phyloP scores from a whole-genome alignment of 2,113 vertebrate genomes.

The Sapajus apella region DNA sequence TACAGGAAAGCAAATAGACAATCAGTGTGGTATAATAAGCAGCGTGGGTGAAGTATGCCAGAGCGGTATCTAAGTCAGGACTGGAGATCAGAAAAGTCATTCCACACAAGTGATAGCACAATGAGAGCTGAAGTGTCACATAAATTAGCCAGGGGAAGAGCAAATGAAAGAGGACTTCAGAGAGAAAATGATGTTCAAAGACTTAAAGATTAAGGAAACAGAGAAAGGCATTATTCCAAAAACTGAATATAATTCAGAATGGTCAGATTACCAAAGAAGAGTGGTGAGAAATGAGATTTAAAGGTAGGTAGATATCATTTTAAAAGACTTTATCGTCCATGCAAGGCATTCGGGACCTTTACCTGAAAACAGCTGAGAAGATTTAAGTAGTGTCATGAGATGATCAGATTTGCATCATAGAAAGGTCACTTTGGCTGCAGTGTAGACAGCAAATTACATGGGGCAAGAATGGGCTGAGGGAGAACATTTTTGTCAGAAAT shows the following conservation, averaged over 20 bases:
- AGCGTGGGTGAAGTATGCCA: neutral
- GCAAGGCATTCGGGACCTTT: neutral
- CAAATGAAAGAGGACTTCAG: neutral
- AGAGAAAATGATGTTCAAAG: neutral
- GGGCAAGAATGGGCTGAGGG: neutral
- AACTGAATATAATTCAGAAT: constrained; percentile 21
- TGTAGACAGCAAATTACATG: neutral
- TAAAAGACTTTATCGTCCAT: neutral
- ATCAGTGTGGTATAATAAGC: neutral
- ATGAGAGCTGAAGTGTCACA: neutral
- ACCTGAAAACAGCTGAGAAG: neutral
- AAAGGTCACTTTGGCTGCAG: neutral
- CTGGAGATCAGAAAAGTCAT: neutral
- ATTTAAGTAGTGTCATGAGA: neutral
- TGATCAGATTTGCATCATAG: neutral
- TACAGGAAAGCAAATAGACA: neutral
- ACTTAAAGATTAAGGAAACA: neutral
- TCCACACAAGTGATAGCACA: neutral
- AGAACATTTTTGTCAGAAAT: neutral
- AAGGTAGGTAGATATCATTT: neutral
- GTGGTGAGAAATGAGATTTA: neutral
- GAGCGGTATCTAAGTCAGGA: neutral
- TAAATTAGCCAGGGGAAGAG: neutral
- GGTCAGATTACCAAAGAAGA: neutral
- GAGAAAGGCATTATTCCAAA: neutral